Evolutionary conservation across 2,888 invertebrate genomes (phyloP).

Genomic region (Galerucella calmariensis): DNA sequence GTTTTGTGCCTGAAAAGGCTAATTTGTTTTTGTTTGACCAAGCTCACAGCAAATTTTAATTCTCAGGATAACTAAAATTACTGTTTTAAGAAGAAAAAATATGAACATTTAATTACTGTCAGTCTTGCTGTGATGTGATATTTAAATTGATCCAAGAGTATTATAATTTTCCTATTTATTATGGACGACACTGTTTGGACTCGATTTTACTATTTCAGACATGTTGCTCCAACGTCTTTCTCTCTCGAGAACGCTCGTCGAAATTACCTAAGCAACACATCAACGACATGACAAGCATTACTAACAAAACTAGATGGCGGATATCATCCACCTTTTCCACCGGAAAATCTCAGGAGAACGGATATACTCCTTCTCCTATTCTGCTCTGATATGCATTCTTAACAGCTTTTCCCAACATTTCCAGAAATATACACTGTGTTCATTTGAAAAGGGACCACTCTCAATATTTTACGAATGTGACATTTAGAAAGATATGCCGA

Average conservation of each 20-base stretch:
- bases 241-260: conserved; percentile 41
- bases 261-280: conserved; percentile 57
- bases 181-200: conserved; percentile 15
- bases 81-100: too few relatives aligned
- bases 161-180: neutral
- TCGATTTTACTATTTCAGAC: conserved; percentile 56
- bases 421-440: conserved; percentile 2
- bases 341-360: conserved; percentile 31
- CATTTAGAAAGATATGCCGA: too few relatives aligned
- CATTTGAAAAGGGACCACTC: too few relatives aligned
- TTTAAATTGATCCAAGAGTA: neutral
- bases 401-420: conserved; percentile 4
- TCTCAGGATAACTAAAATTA: too few relatives aligned
- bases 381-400: conserved; percentile 26
- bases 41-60: too few relatives aligned
- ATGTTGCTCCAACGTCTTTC: conserved; percentile 52
- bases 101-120: too few relatives aligned
- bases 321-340: conserved; percentile 36
- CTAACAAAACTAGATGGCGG: conserved; percentile 33
- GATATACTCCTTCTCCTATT: conserved; percentile 20
- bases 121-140: too few relatives aligned
- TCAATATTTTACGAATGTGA: too few relatives aligned
- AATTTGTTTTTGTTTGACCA: too few relatives aligned
- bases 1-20: too few relatives aligned
- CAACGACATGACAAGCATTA: conserved; percentile 50